Conservation (phyloP, 2,797 vertebrate species). For the Xenopus petersii region DNA sequence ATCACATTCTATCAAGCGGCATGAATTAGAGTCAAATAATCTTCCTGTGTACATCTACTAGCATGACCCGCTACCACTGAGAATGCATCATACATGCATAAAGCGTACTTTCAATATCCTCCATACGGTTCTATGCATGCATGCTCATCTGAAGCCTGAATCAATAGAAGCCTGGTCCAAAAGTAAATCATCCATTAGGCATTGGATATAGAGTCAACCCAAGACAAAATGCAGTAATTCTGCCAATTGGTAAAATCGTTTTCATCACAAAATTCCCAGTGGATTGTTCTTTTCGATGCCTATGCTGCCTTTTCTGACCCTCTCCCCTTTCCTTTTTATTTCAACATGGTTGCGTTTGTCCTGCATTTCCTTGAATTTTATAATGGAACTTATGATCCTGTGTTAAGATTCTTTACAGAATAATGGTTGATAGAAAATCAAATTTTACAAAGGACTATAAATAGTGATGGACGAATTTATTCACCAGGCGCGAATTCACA, state of each 20-base stretch:
- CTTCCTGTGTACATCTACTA: slow-evolving; percentile 99
- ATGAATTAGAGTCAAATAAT: slow-evolving; percentile 99
- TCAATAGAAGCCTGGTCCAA: slow-evolving; percentile 58
- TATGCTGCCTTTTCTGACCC: slow-evolving; percentile 67
- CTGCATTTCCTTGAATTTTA: slow-evolving; percentile 48
- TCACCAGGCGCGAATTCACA: too few relatives aligned
- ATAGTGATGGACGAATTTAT: too few relatives aligned
- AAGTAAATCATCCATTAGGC: slow-evolving; percentile 68
- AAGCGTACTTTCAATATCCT: slow-evolving; percentile 65
- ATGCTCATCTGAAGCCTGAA: slow-evolving; percentile 63
- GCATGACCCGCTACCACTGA: slow-evolving; percentile 97
- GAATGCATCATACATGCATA: slow-evolving; percentile 89
- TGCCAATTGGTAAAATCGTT: slow-evolving; percentile 58
- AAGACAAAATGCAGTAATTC: slow-evolving; percentile 55
- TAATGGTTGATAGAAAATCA: too few relatives aligned
- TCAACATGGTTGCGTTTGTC: slow-evolving; percentile 20
- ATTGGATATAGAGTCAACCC: slow-evolving; percentile 66
- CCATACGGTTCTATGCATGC: slow-evolving; percentile 58
- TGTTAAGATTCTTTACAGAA: too few relatives aligned
- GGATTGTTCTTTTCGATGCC: slow-evolving; percentile 75
- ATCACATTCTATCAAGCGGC: slow-evolving; percentile 99
- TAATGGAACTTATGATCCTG: too few relatives aligned
- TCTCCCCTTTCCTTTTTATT: slow-evolving; percentile 55
- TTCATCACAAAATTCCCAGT: slow-evolving; percentile 50
- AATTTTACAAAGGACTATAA: too few relatives aligned